Percentiles rank a stretch among this genome's conserved stretches.
phyloP scores from a whole-genome alignment of 2,113 vertebrate species.

The Scatophagus argus region DNA sequence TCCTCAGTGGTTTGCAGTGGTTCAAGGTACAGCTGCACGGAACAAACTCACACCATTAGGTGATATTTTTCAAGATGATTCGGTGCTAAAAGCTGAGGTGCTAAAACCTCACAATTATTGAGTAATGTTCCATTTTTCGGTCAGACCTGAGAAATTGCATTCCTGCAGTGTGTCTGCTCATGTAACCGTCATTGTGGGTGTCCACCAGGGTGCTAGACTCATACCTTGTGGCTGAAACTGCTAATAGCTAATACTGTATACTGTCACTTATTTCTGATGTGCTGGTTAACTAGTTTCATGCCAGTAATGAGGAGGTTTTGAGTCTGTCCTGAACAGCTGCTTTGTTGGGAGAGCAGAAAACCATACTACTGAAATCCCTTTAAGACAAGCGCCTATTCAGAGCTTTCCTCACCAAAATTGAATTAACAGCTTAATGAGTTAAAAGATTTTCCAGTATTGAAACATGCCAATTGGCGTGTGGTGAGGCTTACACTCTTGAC shows the following conservation, averaged over 20 bases:
- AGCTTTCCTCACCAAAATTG: background rate
- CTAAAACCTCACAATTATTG: conserved; percentile 49
- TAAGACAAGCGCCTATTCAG: background rate
- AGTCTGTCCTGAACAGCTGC: background rate
- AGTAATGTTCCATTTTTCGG: conserved; percentile 15
- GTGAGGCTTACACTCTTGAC: background rate
- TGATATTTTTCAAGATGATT: conserved; percentile 25
- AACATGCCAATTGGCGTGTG: background rate
- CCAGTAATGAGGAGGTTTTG: background rate
- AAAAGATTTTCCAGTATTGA: background rate
- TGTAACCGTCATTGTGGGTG: conserved; percentile 4
- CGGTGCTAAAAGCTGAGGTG: conserved; percentile 60
- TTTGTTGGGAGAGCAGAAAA: background rate
- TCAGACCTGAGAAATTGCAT: conserved; percentile 21
- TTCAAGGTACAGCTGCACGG: conserved; percentile 8
- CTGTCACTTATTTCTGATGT: background rate
- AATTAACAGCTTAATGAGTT: background rate
- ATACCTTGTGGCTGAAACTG: background rate
- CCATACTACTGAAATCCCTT: background rate
- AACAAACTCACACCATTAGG: conserved; percentile 31
- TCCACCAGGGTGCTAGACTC: conserved; percentile 15
- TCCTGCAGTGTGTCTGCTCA: conserved; percentile 15
- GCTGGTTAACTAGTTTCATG: background rate
- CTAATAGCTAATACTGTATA: conserved; percentile 2
- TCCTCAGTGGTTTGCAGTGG: background rate